phyloP scores from a whole-genome alignment of 2,888 invertebrate genomes.

The Tetheella fluctuosa region DNA sequence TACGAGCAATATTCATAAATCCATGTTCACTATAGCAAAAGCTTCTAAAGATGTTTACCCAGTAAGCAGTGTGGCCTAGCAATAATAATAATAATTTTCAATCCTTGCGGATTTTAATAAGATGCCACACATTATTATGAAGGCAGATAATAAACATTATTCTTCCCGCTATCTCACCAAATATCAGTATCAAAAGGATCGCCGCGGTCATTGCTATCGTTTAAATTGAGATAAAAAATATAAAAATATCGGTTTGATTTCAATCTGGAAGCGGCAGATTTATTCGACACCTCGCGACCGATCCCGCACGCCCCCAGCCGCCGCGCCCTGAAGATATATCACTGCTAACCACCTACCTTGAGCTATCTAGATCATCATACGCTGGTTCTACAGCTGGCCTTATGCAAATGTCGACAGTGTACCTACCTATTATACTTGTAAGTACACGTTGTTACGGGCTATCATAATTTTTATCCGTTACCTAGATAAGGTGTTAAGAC shows the following conservation, averaged over 20 bases:
- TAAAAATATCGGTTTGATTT: slow-evolving; percentile 41
- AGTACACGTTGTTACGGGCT: background rate
- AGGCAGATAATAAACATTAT: background rate
- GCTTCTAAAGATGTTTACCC: no score
- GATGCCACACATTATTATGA: background rate
- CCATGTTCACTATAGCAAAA: no score
- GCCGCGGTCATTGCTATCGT: slow-evolving; percentile 14
- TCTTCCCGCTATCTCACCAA: slow-evolving; percentile 10
- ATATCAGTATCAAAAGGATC: slow-evolving; percentile 41
- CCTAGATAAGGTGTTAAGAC: background rate
- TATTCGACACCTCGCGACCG: slow-evolving; percentile 52
- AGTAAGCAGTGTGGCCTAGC: no score
- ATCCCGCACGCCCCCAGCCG: slow-evolving; percentile 36
- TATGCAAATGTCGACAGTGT: background rate
- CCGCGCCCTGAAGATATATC: slow-evolving; percentile 40
- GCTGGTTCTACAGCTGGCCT: slow-evolving; percentile 6
- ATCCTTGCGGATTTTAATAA: background rate
- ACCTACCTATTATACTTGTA: no score
- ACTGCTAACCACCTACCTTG: slow-evolving; percentile 42
- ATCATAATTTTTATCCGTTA: background rate
- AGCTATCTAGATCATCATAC: slow-evolving; percentile 12
- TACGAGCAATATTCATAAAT: no score
- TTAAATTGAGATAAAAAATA: slow-evolving; percentile 18
- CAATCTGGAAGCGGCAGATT: slow-evolving; percentile 46
- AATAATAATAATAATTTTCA: no score